Evolutionary conservation across 2,113 vertebrate species (phyloP).

Genomic region (Indicator maculatus): DNA sequence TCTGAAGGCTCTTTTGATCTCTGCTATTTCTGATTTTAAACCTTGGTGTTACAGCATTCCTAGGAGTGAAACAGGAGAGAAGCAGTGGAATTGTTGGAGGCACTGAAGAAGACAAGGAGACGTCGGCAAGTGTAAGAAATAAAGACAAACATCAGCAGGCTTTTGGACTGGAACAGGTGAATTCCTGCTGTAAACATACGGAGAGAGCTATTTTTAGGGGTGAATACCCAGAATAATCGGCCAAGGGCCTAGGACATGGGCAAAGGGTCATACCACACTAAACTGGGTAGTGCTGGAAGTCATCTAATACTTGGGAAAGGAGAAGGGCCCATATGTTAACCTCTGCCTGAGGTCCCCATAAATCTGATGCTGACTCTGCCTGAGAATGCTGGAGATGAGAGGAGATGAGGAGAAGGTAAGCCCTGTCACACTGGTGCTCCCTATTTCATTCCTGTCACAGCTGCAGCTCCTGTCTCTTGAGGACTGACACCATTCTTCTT

Average conservation of each 20-base stretch:
- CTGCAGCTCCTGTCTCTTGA: background rate
- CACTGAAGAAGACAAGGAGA: background rate
- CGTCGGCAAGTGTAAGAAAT: background rate
- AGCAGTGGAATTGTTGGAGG: background rate
- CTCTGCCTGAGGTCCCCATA: background rate
- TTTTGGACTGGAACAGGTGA: background rate
- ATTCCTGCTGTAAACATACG: background rate
- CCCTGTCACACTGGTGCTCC: background rate
- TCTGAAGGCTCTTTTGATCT: constrained; percentile 20
- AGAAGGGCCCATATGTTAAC: background rate
- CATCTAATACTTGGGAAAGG: background rate
- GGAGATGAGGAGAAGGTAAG: background rate
- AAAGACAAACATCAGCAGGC: background rate
- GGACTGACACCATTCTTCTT: background rate
- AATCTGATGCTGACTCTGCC: background rate
- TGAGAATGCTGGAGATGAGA: background rate
- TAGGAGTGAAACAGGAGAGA: background rate
- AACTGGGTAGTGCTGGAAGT: background rate
- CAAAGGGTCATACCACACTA: background rate
- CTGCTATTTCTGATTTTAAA: constrained; percentile 23
- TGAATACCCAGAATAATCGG: background rate
- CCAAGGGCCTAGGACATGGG: background rate
- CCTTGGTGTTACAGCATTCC: background rate
- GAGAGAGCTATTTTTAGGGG: background rate
- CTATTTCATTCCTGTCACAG: constrained; percentile 10